Evolutionary conservation across 2,113 vertebrate genomes (phyloP).

Genomic region (Platysternon megacephalum): DNA sequence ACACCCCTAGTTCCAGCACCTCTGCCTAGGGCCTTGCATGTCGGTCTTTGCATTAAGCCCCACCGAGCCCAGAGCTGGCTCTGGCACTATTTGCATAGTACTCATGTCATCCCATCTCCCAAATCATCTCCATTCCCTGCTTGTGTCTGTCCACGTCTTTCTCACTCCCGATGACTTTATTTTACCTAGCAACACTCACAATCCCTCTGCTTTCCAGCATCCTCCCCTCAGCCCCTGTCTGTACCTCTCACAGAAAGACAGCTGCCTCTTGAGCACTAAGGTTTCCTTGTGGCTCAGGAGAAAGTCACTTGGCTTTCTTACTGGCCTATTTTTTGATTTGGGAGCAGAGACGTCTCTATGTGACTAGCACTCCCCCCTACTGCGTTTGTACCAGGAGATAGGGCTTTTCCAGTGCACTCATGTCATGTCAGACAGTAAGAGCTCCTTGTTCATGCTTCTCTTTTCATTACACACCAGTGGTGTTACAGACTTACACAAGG

Average conservation of each 20-base stretch:
- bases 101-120: background rate
- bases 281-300: fast-evolving
- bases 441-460: background rate
- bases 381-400: fast-evolving
- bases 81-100: background rate
- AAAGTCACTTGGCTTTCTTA: background rate
- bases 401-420: background rate
- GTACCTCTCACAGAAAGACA: background rate
- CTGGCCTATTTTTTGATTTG: background rate
- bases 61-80: no score
- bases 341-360: background rate
- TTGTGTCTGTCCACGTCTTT: background rate
- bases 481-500: background rate
- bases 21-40: no score
- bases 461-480: fast-evolving
- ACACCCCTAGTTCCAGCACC: no score
- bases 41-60: no score
- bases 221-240: background rate
- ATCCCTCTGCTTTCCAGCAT: background rate
- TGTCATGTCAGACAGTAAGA: background rate
- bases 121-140: background rate
- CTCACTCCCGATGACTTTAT: background rate
- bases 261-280: background rate
- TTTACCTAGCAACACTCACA: background rate
- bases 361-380: fast-evolving